Percentiles rank a stretch among this genome's conserved stretches.
phyloP scores from a whole-genome alignment of 2,797 vertebrate species.

The Loriculus beryllinus region DNA sequence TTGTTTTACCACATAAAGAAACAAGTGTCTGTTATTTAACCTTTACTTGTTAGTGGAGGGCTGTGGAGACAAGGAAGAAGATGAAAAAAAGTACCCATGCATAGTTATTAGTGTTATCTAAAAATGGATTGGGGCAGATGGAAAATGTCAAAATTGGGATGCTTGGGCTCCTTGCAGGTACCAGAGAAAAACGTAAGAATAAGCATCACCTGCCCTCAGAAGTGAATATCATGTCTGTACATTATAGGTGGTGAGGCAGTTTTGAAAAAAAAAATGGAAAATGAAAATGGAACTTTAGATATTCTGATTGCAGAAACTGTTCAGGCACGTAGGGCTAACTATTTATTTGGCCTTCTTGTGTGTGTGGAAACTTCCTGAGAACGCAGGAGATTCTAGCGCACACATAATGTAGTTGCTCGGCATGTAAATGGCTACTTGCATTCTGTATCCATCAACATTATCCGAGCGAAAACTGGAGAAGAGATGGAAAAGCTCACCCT shows the following conservation, averaged over 20 bases:
- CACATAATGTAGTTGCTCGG: background rate
- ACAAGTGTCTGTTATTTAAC: constrained; percentile 19
- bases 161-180: background rate
- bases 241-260: background rate
- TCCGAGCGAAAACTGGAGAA: background rate
- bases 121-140: background rate
- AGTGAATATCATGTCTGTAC: background rate
- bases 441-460: background rate
- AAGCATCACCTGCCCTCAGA: background rate
- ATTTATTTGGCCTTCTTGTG: background rate
- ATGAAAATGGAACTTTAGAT: background rate
- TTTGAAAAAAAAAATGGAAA: background rate
- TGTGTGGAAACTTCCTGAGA: background rate
- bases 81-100: background rate
- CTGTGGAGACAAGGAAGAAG: background rate
- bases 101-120: background rate
- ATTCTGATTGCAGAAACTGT: background rate
- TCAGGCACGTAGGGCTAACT: background rate
- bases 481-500: background rate
- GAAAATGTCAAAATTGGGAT: background rate
- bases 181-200: background rate
- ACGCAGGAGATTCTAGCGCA: background rate
- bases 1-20: constrained; percentile 55
- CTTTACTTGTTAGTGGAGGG: background rate
- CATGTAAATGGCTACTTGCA: background rate